phyloP scores from a whole-genome alignment of 2,888 invertebrate species.

The Stramonita haemastoma region DNA sequence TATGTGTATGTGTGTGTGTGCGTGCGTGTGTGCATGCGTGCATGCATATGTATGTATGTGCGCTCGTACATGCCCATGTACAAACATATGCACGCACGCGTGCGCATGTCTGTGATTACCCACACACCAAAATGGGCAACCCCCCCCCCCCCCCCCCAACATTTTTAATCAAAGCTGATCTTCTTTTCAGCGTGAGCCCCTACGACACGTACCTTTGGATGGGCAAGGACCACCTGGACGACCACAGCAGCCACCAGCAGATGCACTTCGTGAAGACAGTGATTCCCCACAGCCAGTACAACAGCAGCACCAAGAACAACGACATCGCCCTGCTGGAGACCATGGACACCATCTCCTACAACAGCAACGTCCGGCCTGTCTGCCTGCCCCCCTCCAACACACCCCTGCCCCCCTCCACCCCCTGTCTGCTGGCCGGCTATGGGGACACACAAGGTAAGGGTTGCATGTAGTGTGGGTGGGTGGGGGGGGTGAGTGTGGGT shows the following conservation, averaged over 20 bases:
- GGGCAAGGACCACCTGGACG: not conserved
- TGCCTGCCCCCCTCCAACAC: constrained; percentile 39
- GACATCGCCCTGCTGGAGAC: constrained; percentile 45
- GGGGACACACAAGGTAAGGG: constrained; percentile 42
- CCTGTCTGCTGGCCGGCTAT: constrained; percentile 43
- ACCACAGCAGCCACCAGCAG: not conserved
- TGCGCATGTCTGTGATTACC: no score
- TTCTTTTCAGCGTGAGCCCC: not conserved
- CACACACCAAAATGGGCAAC: no score
- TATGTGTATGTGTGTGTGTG: no score
- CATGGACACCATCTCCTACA: constrained; percentile 29
- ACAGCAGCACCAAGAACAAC: constrained; percentile 29
- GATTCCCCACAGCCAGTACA: constrained; percentile 30
- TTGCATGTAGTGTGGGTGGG: no score
- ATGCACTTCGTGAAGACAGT: not conserved
- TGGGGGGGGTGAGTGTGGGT: no score
- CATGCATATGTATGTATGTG: no score
- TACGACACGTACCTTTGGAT: not conserved
- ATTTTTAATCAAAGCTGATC: no score
- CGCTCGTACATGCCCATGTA: no score
- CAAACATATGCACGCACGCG: no score
- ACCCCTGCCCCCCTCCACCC: constrained; percentile 6
- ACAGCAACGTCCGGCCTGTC: constrained; percentile 40
- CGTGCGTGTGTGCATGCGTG: no score
- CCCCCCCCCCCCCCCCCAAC: not conserved